Conservation (phyloP, 2,113 vertebrate genomes). For the Girardinichthys multiradiatus region DNA sequence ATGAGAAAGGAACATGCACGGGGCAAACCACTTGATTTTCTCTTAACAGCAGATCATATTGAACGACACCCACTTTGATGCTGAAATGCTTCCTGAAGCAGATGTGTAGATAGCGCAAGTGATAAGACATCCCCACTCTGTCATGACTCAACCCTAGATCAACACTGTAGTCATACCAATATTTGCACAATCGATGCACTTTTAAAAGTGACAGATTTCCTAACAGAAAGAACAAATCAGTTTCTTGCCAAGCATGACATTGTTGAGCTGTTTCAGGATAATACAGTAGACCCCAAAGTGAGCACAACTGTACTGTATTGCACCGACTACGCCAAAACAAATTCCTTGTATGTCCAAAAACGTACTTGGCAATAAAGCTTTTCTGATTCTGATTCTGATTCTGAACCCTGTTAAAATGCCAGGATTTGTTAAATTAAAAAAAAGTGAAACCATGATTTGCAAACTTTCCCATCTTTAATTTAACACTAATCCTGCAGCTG, state of each 20-base stretch:
- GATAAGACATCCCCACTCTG: background rate
- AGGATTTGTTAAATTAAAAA: too few relatives aligned
- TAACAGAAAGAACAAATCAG: background rate
- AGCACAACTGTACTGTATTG: too few relatives aligned
- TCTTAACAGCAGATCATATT: background rate
- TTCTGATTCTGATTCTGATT: too few relatives aligned
- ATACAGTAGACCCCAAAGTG: background rate
- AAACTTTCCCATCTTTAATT: too few relatives aligned
- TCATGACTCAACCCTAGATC: background rate
- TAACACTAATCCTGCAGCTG: too few relatives aligned
- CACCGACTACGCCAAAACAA: background rate
- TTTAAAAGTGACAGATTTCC: background rate
- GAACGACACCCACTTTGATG: background rate
- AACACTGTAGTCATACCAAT: background rate
- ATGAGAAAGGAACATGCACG: background rate
- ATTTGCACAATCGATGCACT: background rate
- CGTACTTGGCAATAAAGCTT: too few relatives aligned
- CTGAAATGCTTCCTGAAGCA: background rate
- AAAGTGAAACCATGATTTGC: too few relatives aligned
- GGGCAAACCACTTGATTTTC: conserved; percentile 30
- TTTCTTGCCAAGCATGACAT: background rate
- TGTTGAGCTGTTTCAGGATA: background rate
- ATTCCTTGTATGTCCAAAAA: background rate
- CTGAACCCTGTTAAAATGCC: too few relatives aligned
- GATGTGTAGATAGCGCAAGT: background rate